phyloP scores from a whole-genome alignment of 2,797 vertebrate species.

The Phoebastria nigripes region DNA sequence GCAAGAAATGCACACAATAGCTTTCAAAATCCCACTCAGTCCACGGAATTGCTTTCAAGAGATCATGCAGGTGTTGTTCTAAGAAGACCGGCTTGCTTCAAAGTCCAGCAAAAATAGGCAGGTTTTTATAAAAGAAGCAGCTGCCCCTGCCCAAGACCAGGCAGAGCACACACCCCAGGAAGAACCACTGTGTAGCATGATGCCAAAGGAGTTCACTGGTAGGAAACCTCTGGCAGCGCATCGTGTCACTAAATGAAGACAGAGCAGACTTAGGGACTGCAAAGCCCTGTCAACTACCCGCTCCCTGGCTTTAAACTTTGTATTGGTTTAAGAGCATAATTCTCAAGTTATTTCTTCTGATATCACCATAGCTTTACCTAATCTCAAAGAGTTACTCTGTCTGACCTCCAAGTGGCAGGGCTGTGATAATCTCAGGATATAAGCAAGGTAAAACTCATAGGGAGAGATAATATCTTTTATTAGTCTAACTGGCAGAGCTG shows the following conservation, averaged over 20 bases:
- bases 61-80: not conserved
- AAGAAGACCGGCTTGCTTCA: not conserved
- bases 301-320: not conserved
- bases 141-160: not conserved
- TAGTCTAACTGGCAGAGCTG: not conserved
- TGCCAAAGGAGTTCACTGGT: not conserved
- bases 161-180: not conserved
- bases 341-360: not conserved
- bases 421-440: not conserved
- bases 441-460: not conserved
- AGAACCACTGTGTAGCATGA: accelerated
- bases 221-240: not conserved
- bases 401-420: not conserved
- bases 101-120: not conserved
- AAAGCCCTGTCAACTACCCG: not conserved
- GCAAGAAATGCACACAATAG: not conserved
- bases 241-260: not conserved
- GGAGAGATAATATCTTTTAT: not conserved
- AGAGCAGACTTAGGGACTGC: not conserved
- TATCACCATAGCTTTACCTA: not conserved
- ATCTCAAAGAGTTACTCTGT: not conserved
- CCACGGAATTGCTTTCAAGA: not conserved
- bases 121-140: not conserved
- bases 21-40: not conserved
- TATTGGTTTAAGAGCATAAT: not conserved